phyloP scores from a whole-genome alignment of 2,113 vertebrate species.

The Tragelaphus imberbis region DNA sequence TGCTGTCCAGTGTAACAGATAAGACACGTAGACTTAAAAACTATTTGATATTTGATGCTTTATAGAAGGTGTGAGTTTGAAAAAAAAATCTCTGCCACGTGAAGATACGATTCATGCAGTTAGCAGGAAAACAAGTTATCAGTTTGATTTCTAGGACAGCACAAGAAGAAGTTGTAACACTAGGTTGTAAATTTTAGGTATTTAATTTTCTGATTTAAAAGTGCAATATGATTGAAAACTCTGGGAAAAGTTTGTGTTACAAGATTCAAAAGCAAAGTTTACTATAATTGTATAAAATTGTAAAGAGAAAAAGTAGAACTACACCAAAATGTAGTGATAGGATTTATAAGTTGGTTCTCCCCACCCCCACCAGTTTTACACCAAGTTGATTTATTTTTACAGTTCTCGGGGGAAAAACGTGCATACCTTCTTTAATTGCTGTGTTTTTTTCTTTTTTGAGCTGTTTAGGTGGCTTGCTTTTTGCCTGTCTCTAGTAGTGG shows the following conservation, averaged over 20 bases:
- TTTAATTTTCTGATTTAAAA: slow-evolving; percentile 31
- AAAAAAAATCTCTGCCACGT: neutral
- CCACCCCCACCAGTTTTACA: neutral
- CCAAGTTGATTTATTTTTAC: neutral
- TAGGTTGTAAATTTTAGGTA: neutral
- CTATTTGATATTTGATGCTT: neutral
- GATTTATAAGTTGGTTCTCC: neutral
- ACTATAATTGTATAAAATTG: neutral
- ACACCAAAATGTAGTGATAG: neutral
- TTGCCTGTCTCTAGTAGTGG: neutral
- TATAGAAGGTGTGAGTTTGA: neutral
- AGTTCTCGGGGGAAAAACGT: neutral
- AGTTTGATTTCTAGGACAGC: neutral
- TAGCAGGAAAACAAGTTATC: neutral
- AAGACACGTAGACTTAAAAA: neutral
- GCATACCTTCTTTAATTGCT: neutral
- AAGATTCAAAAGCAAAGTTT: neutral
- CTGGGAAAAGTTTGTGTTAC: neutral
- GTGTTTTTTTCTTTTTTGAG: neutral
- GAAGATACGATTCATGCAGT: neutral
- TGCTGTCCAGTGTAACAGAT: neutral
- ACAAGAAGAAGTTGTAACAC: slow-evolving; percentile 4
- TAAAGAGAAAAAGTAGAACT: neutral
- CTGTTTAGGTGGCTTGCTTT: neutral
- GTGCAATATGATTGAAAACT: neutral